These are phyloP conservation scores for Phrynosoma blainvillii DNA, from an alignment of 2,113 vertebrate genomes.

Conservation along the genomic window DNA sequence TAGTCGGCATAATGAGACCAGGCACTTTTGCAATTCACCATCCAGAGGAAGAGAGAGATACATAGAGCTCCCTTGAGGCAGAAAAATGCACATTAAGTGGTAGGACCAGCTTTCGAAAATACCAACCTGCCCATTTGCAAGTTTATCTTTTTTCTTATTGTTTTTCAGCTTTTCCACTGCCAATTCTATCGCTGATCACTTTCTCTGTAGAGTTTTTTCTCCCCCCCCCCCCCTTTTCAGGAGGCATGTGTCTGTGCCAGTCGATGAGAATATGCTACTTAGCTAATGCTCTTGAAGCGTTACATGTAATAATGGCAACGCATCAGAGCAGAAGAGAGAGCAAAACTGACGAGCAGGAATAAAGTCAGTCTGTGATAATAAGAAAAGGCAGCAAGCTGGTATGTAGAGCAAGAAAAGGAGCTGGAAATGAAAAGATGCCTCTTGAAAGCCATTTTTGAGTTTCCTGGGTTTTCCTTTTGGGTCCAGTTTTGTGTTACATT, in stretches of 20 bases:
- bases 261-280: constrained; percentile 32
- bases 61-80: constrained; percentile 16
- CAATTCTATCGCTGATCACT: constrained; percentile 40
- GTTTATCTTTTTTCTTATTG: constrained; percentile 7
- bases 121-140: constrained; percentile 20
- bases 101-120: constrained; percentile 14
- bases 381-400: constrained; percentile 20
- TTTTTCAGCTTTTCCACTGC: constrained; percentile 12
- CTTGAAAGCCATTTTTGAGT: neutral
- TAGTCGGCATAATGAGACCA: neutral
- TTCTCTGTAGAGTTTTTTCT: constrained; percentile 23
- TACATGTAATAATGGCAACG: constrained; percentile 36
- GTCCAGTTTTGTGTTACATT: neutral
- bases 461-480: neutral
- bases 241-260: constrained; percentile 27
- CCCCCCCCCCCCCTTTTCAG: neutral
- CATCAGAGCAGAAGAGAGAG: constrained; percentile 37
- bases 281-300: constrained; percentile 40
- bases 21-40: neutral
- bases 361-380: constrained; percentile 29
- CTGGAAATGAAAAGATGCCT: constrained; percentile 28
- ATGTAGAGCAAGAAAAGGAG: constrained; percentile 13
- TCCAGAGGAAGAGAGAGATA: constrained; percentile 29
- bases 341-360: constrained; percentile 37
- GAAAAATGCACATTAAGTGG: constrained; percentile 19